These are phyloP conservation scores for Branchinecta sandiegonensis DNA, from an alignment of 2,888 invertebrate genomes.

Conservation along the genomic window DNA sequence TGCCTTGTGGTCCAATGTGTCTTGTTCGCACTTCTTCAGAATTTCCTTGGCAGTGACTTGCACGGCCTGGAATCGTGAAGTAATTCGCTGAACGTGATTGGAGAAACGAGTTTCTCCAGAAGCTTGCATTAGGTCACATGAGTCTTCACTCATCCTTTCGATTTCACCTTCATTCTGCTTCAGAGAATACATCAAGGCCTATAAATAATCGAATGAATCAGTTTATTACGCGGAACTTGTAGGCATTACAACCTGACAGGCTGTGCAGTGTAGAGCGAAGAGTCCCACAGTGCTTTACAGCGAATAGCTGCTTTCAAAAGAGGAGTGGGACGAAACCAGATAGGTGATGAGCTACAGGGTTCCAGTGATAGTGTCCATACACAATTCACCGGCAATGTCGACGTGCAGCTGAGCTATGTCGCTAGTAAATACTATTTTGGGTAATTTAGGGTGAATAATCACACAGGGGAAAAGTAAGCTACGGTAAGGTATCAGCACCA, in stretches of 20 bases:
- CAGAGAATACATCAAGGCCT: constrained; percentile 60
- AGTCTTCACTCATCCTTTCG: constrained; percentile 70
- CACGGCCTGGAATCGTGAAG: constrained; percentile 74
- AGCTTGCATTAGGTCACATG: constrained; percentile 60
- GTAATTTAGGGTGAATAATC: no score
- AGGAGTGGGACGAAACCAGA: no score
- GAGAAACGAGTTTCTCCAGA: constrained; percentile 66
- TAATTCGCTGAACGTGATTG: constrained; percentile 73
- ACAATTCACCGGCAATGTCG: no score
- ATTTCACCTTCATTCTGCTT: constrained; percentile 72
- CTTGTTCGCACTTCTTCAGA: constrained; percentile 79
- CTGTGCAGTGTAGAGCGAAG: background rate
- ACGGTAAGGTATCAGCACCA: no score
- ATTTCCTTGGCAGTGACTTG: constrained; percentile 77
- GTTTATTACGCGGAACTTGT: constrained; percentile 28
- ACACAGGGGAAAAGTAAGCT: no score
- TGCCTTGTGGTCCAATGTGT: constrained; percentile 59
- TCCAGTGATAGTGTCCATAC: no score
- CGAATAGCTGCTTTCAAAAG: no score
- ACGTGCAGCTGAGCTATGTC: no score
- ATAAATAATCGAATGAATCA: constrained; percentile 26
- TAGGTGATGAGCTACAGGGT: no score
- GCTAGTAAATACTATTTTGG: no score
- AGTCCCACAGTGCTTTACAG: background rate
- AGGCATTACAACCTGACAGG: constrained; percentile 19